Evolutionary conservation across 2,888 invertebrate species (phyloP), one percentile per base, ranked within the genome.

Genomic region (Blastobasis adustella): DNA sequence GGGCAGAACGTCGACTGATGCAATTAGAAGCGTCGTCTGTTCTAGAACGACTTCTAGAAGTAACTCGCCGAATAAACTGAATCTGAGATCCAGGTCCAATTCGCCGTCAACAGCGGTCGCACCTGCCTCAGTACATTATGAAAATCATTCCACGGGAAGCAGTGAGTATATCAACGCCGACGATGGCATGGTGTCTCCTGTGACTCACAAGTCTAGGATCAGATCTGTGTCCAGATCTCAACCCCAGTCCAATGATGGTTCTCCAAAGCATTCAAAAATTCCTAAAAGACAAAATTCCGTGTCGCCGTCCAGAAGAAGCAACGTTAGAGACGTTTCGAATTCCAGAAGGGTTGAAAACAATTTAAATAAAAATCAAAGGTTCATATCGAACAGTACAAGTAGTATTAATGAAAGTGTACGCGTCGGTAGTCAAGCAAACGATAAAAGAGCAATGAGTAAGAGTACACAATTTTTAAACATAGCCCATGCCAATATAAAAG

Each of bases 211-310:
- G 54, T 88, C 88, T 8, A 68, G 88, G 57, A 49, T 83, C 1
- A 68, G 80, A 56, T 70, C 80, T 5, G 63, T 82, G 0, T 82
- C 88, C 0, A 83, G 74, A 61, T 87, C 89, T 1, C 83, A 82
- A 57, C 87, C 89, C 0, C 86, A 88, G 58, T 89, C 89, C 0
- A 85, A 81, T 51, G 82, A 79, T 51, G 82, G 76, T n/a, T 89
- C 89, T 3, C 89, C 89, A 6, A 85, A 82, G 62, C 78, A 83
- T 63, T 86, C 89, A 0, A 89, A 87, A 66, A 89, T 89, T 63
- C 89, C 89, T 5, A 84, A 82, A 67, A 66, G 89, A 50, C 88
- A 89, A 65, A 81, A 65, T 47, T 89, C 89, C 1, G 80, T 85
- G 0, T 89, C 89, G 1, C 89, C 89, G 2, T 69, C 73, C 23